A percentile compares a stretch with the other conserved stretches of the same genome.
Conservation (phyloP, 2,888 invertebrate species). For the Apocheima hispidaria region DNA sequence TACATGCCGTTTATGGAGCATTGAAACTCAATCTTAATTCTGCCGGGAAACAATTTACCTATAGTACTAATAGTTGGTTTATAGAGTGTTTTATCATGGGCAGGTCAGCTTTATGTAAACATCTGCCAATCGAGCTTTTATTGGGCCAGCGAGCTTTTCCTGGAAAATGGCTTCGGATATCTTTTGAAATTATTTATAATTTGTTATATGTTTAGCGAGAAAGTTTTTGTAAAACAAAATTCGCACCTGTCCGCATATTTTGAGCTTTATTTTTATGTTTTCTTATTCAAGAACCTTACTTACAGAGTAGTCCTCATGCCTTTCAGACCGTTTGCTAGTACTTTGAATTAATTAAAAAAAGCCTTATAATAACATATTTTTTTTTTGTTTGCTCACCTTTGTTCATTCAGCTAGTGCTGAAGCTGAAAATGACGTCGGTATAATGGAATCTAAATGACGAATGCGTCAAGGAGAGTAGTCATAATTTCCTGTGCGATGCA, state of each 20-base stretch:
- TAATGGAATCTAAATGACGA: slow-evolving; percentile 40
- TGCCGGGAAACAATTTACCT: slow-evolving; percentile 80
- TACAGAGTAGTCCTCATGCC: too few species aligned
- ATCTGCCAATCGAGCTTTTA: slow-evolving; percentile 51
- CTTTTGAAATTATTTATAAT: too few species aligned
- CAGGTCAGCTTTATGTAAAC: slow-evolving; percentile 63
- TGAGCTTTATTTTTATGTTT: too few species aligned
- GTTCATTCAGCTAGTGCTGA: slow-evolving; percentile 3
- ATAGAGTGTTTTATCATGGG: slow-evolving; percentile 66
- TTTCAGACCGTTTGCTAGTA: too few species aligned
- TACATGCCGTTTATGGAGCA: slow-evolving; percentile 64
- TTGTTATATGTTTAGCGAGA: too few species aligned
- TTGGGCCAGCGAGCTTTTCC: slow-evolving; percentile 1
- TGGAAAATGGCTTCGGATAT: neutral
- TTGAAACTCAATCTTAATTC: slow-evolving; percentile 81
- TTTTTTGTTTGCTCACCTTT: slow-evolving; percentile 22
- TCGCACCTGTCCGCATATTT: too few species aligned
- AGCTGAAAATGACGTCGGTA: slow-evolving; percentile 36
- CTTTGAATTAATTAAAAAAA: slow-evolving; percentile 5
- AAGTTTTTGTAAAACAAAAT: too few species aligned
- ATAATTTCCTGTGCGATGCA: slow-evolving; percentile 62
- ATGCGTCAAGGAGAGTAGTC: slow-evolving; percentile 41
- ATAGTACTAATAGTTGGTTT: slow-evolving; percentile 63
- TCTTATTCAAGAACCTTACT: too few species aligned
- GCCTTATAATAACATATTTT: neutral